These are phyloP conservation scores for Odontocerum albicorne DNA, from an alignment of 2,888 invertebrate genomes.

Conservation along the genomic window DNA sequence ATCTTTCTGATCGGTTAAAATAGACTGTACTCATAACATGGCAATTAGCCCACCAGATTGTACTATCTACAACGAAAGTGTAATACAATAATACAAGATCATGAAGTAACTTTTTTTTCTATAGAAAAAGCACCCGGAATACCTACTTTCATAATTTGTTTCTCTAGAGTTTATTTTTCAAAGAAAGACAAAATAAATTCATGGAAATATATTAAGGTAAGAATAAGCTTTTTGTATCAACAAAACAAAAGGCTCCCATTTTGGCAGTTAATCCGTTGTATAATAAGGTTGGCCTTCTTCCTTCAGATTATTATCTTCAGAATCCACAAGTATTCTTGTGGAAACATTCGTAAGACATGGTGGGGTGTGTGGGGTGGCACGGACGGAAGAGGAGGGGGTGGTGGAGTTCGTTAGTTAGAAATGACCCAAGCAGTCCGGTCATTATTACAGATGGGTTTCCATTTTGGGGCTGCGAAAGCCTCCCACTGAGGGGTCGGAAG, in stretches of 20 bases:
- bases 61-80: too few relatives aligned
- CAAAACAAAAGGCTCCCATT: conserved; percentile 27
- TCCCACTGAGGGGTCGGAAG: too few relatives aligned
- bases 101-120: too few relatives aligned
- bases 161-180: too few relatives aligned
- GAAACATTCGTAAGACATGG: conserved; percentile 15
- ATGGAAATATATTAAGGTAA: conserved; percentile 14
- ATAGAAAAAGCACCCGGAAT: too few relatives aligned
- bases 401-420: conserved; percentile 35
- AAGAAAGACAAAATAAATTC: too few relatives aligned
- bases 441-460: conserved; percentile 38
- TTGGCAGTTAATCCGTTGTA: conserved; percentile 34
- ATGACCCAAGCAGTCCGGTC: conserved; percentile 35
- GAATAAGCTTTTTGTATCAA: conserved; percentile 6
- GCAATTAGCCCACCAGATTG: too few relatives aligned
- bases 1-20: too few relatives aligned
- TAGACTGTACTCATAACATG: too few relatives aligned
- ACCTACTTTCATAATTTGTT: too few relatives aligned
- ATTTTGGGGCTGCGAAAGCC: conserved; percentile 33
- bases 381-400: conserved; percentile 13
- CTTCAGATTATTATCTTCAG: conserved; percentile 34
- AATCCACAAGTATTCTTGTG: conserved; percentile 33
- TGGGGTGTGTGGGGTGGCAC: conserved; percentile 3
- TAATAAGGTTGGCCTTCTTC: conserved; percentile 31
- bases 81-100: too few relatives aligned